A percentile compares a stretch with the other conserved stretches of the same genome.
Conservation (phyloP, 2,113 vertebrate genomes). For the Plecotus auritus region DNA sequence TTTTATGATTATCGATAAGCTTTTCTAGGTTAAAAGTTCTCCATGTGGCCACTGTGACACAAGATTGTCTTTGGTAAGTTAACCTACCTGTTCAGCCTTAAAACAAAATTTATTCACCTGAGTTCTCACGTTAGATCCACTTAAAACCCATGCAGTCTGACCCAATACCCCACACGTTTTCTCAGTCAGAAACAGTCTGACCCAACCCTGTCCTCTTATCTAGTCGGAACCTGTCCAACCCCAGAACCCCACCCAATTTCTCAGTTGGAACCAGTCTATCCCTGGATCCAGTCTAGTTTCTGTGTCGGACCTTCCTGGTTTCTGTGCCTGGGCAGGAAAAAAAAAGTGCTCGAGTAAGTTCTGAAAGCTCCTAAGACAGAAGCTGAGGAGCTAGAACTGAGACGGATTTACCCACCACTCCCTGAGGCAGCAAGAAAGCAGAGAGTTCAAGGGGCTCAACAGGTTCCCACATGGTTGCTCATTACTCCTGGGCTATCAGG, state of each 20-base stretch:
- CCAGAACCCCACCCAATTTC: rapidly evolving
- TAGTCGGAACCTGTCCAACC: rapidly evolving
- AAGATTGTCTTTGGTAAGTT: background rate
- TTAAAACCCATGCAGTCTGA: background rate
- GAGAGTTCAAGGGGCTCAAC: background rate
- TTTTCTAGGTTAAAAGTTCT: background rate
- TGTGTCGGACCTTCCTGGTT: background rate
- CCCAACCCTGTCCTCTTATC: background rate
- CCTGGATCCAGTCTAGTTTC: background rate
- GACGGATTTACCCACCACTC: too few species aligned
- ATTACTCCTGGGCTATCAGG: too few species aligned
- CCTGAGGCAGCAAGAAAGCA: background rate
- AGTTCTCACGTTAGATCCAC: background rate
- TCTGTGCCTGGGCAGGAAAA: background rate
- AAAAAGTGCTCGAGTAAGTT: background rate
- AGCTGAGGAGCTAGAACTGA: background rate
- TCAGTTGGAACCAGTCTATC: background rate
- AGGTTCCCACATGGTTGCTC: background rate
- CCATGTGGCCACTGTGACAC: background rate
- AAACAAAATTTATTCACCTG: background rate
- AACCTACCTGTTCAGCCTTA: background rate
- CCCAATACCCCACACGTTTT: background rate
- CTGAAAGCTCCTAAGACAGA: background rate
- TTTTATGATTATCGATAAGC: too few species aligned
- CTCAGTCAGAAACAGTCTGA: background rate